Evolutionary conservation across 2,797 vertebrate genomes (phyloP).

Genomic region (Gallinago stenura): DNA sequence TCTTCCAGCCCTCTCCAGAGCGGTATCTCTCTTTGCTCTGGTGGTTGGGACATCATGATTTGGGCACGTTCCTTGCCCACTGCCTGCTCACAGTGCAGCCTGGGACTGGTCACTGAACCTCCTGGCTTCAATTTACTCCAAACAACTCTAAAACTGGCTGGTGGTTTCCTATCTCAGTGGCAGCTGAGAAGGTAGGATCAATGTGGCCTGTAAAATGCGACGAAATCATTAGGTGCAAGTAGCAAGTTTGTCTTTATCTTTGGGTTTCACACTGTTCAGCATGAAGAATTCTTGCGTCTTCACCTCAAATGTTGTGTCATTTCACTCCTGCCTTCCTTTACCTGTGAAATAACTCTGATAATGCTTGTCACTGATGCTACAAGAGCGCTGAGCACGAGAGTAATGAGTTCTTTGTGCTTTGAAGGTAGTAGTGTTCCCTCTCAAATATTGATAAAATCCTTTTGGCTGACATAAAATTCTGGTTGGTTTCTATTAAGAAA

Average conservation of each 20-base stretch:
- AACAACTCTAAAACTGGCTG: neutral
- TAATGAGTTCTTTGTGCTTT: slow-evolving; percentile 38
- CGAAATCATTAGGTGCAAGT: neutral
- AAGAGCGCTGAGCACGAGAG: neutral
- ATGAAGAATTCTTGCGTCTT: slow-evolving; percentile 26
- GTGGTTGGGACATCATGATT: neutral
- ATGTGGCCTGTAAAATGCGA: neutral
- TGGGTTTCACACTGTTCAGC: neutral
- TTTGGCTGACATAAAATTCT: slow-evolving; percentile 40
- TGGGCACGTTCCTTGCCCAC: neutral
- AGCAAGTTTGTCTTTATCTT: neutral
- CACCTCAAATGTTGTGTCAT: neutral
- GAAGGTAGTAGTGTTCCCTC: slow-evolving; percentile 47
- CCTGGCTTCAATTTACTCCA: neutral
- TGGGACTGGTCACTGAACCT: neutral
- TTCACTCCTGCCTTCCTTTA: neutral
- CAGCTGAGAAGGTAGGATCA: neutral
- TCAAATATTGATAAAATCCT: slow-evolving; percentile 66
- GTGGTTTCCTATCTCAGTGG: neutral
- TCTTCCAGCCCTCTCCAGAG: neutral
- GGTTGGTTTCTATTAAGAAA: slow-evolving; percentile 45
- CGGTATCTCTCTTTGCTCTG: neutral
- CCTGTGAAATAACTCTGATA: slow-evolving; percentile 19
- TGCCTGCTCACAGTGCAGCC: neutral
- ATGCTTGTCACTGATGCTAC: neutral